phyloP scores from a whole-genome alignment of 1,140 invertebrate genomes.

The Orius insidiosus region DNA sequence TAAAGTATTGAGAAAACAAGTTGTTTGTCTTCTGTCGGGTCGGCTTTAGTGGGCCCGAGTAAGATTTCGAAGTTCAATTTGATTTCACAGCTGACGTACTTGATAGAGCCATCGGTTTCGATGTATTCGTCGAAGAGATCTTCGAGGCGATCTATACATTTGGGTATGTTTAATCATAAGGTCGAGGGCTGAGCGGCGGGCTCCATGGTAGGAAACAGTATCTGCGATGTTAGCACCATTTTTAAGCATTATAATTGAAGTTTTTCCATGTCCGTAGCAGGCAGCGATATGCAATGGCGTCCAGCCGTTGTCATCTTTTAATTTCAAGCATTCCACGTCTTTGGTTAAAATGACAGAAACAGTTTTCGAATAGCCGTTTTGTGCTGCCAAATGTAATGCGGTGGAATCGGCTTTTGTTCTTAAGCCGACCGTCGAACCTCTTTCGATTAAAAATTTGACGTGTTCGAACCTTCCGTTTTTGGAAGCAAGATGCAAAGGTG shows the following conservation, averaged over 20 bases:
- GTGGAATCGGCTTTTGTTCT: constrained; percentile 31
- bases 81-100: no score
- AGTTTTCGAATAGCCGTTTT: constrained; percentile 25
- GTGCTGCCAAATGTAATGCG: constrained; percentile 25
- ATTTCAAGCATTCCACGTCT: constrained; percentile 22
- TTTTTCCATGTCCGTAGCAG: constrained; percentile 34
- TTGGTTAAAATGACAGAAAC: constrained; percentile 26
- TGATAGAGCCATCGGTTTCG: constrained; percentile 16
- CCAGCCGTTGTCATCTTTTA: constrained; percentile 32
- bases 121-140: constrained; percentile 31
- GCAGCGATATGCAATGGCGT: constrained; percentile 42
- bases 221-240: constrained; percentile 38
- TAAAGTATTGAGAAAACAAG: constrained; percentile 33
- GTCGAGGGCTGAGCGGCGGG: constrained; percentile 27
- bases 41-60: no score
- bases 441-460: no score
- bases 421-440: neutral
- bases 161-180: constrained; percentile 30
- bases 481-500: no score
- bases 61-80: no score
- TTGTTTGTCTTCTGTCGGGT: constrained; percentile 13
- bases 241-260: constrained; percentile 33
- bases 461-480: no score
- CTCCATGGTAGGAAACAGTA: constrained; percentile 33
- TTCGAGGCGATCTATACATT: constrained; percentile 29